Evolutionary conservation across 2,113 vertebrate genomes (phyloP).

Genomic region (Camarhynchus parvulus): DNA sequence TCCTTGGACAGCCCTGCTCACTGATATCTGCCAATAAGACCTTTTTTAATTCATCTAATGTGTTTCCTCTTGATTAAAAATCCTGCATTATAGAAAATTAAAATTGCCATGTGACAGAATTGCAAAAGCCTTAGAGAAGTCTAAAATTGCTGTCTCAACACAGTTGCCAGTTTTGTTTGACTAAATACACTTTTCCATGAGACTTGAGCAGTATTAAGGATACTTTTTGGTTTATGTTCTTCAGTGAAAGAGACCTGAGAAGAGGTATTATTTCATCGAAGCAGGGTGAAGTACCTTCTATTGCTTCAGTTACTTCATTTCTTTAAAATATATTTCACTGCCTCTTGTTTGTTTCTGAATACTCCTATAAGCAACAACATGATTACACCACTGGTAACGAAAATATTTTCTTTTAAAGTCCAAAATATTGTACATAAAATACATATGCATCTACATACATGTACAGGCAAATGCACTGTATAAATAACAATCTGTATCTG

Average conservation of each 20-base stretch:
- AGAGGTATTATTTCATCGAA: not conserved
- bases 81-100: slow-evolving; percentile 42
- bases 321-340: slow-evolving; percentile 5
- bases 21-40: slow-evolving; percentile 52
- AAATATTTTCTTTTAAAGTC: not conserved
- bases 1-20: not conserved
- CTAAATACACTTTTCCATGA: not conserved
- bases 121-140: slow-evolving; percentile 18
- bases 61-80: slow-evolving; percentile 59
- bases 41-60: slow-evolving; percentile 35
- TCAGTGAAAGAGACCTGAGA: not conserved
- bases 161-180: not conserved
- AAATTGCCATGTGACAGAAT: slow-evolving; percentile 6
- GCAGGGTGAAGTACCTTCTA: not conserved
- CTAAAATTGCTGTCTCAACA: not conserved
- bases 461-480: not conserved
- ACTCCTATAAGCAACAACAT: not conserved
- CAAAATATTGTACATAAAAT: not conserved
- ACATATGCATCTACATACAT: not conserved
- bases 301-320: not conserved
- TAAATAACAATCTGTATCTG: not conserved
- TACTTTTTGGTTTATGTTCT: not conserved
- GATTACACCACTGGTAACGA: not conserved
- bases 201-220: not conserved
- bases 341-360: slow-evolving; percentile 33